Conservation (phyloP, 2,888 invertebrate genomes). For the Dorcus parallelipipedus region DNA sequence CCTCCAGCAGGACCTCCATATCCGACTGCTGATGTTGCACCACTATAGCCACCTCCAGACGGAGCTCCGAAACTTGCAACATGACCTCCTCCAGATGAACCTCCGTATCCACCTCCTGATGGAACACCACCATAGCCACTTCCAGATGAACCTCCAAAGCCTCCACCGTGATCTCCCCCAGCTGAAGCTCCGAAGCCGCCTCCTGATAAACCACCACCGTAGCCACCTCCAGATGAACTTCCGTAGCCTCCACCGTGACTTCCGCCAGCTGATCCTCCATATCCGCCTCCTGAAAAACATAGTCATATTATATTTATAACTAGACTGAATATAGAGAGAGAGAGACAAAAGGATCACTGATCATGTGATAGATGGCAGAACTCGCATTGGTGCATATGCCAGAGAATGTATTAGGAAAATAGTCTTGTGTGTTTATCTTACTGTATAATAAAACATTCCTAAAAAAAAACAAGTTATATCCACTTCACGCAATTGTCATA, state of each 20-base stretch:
- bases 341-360: no score
- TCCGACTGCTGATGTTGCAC: neutral
- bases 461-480: no score
- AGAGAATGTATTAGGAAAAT: no score
- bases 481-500: no score
- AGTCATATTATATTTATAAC: no score
- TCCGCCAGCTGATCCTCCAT: neutral
- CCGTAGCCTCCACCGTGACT: neutral
- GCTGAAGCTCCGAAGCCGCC: neutral
- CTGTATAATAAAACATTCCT: no score
- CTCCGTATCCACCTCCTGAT: neutral
- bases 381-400: no score
- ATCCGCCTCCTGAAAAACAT: no score
- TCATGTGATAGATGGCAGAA: no score
- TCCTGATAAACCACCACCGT: neutral
- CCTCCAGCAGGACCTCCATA: neutral
- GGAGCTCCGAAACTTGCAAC: neutral
- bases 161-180: neutral
- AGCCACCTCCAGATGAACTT: neutral
- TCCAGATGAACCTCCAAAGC: neutral
- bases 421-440: no score
- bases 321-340: no score
- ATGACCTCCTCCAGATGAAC: constrained; percentile 1
- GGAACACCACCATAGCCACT: neutral
- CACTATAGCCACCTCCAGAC: neutral